Evolutionary conservation across 1,140 invertebrate species (phyloP).

Genomic region (Calosoma granatense): DNA sequence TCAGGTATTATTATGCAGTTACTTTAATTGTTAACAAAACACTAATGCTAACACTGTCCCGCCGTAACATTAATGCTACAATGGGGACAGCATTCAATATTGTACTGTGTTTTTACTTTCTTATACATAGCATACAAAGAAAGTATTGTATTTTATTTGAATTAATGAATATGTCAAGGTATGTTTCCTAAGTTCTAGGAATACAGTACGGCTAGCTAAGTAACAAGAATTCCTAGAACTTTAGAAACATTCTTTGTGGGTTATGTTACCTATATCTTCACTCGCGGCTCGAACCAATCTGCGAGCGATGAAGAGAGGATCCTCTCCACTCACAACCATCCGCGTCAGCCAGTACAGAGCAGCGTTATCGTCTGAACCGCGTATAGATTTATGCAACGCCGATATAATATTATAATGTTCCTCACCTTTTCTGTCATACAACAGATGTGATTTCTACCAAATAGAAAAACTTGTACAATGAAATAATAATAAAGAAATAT

Average conservation of each 20-base stretch:
- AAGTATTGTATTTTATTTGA: too few species aligned
- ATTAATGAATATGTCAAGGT: too few species aligned
- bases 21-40: background rate
- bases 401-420: constrained; percentile 79
- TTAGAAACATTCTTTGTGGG: background rate
- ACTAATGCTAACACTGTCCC: background rate
- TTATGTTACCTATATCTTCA: constrained; percentile 49
- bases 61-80: too few species aligned
- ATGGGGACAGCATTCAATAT: too few species aligned
- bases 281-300: constrained; percentile 63
- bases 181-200: too few species aligned
- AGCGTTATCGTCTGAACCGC: constrained; percentile 71
- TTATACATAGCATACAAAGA: background rate
- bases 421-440: constrained; percentile 72
- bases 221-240: too few species aligned
- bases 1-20: too few species aligned
- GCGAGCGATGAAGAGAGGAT: constrained; percentile 71
- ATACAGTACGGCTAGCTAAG: too few species aligned
- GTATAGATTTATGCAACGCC: constrained; percentile 76
- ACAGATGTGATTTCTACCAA: constrained; percentile 54
- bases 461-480: constrained; percentile 15
- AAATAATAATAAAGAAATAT: background rate
- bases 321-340: constrained; percentile 72
- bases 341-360: constrained; percentile 74
- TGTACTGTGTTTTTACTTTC: too few species aligned